These are phyloP conservation scores for Solea solea DNA, from an alignment of 2,113 vertebrate genomes.

Conservation along the genomic window DNA sequence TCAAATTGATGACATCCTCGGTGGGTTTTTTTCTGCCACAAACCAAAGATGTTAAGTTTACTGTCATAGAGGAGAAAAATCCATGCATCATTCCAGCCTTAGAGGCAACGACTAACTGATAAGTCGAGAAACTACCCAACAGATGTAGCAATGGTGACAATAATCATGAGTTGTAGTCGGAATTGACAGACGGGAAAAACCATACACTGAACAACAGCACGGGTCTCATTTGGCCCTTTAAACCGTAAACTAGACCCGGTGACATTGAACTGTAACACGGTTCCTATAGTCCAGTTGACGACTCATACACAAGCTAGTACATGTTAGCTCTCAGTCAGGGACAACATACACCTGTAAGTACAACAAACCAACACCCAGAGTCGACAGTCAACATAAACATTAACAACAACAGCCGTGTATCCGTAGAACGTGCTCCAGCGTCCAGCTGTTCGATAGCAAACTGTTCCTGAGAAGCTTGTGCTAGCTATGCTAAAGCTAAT, in stretches of 20 bases:
- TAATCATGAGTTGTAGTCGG: too few relatives aligned
- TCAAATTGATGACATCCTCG: too few relatives aligned
- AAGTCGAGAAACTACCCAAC: too few relatives aligned
- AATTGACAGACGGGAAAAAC: neutral
- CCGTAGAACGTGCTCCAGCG: neutral
- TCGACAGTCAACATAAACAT: neutral
- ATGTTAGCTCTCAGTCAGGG: slow-evolving; percentile 22
- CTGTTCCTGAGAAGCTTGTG: slow-evolving; percentile 3
- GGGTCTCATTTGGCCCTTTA: neutral
- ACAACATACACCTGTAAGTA: neutral
- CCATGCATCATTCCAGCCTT: too few relatives aligned
- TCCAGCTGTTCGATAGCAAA: slow-evolving; percentile 2
- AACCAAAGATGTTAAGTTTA: too few relatives aligned
- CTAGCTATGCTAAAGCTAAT: slow-evolving; percentile 59
- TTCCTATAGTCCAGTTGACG: slow-evolving; percentile 25
- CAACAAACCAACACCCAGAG: neutral
- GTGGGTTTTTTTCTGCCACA: too few relatives aligned
- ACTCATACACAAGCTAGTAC: slow-evolving; percentile 36
- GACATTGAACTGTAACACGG: slow-evolving; percentile 34
- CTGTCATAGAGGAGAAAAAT: too few relatives aligned
- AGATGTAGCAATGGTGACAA: too few relatives aligned
- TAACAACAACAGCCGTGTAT: neutral
- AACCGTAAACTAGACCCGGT: slow-evolving; percentile 15
- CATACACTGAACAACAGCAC: neutral
- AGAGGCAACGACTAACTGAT: too few relatives aligned